A percentile compares a stretch with the other conserved stretches of the same genome.
phyloP scores from a whole-genome alignment of 2,797 vertebrate species.

The Avahi laniger region DNA sequence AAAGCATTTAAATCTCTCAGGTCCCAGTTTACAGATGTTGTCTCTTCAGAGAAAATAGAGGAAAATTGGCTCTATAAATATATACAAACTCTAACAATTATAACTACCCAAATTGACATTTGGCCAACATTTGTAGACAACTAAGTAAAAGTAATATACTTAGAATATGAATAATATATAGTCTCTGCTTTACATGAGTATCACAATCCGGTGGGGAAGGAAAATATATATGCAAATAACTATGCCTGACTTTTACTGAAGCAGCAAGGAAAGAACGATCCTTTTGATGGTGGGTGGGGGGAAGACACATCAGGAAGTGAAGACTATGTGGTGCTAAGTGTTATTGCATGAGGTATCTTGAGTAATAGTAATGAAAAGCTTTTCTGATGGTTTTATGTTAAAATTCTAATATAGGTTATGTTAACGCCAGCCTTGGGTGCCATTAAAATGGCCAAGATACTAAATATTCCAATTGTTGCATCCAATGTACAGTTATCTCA shows the following conservation, averaged over 20 bases:
- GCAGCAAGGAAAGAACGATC: not conserved
- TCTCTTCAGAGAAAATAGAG: constrained; percentile 7
- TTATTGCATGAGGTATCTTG: not conserved
- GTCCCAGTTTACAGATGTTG: not conserved
- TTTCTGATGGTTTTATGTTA: constrained; percentile 17
- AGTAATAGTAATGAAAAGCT: not conserved
- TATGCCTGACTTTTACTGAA: not conserved
- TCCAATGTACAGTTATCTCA: not conserved
- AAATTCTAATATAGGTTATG: not conserved
- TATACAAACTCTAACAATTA: not conserved
- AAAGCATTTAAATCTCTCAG: not conserved
- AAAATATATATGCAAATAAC: not conserved
- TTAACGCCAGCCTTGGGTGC: not conserved
- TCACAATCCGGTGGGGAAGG: not conserved
- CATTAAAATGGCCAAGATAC: not conserved
- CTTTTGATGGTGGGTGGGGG: not conserved
- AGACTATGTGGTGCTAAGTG: not conserved
- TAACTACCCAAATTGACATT: not conserved
- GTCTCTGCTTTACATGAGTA: not conserved
- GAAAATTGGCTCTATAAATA: not conserved
- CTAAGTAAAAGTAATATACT: not conserved
- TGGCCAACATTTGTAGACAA: not conserved
- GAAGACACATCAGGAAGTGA: not conserved
- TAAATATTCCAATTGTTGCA: not conserved
- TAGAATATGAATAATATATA: not conserved